Base-by-base conservation (phyloP, 2,888 invertebrate species). In the Carcina quercana region DNA sequence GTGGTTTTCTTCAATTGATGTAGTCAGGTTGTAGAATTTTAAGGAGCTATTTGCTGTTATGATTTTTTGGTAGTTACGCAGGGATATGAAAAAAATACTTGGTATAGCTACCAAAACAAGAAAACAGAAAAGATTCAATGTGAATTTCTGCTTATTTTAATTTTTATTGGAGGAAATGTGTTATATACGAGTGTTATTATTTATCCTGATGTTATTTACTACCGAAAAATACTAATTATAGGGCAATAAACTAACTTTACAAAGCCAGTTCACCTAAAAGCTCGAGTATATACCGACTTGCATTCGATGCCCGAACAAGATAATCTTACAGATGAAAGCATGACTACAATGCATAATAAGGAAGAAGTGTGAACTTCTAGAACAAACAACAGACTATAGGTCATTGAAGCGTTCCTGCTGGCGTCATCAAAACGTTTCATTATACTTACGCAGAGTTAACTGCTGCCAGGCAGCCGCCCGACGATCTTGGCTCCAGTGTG, bases 381-480 rank as follows among this genome's bases (percentile, higher is more conserved):
- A 65, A 69, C 65, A 75, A 70, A 74, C 70, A 76, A 71, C 71
- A 72, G 57, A 67, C 61, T 78, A 75, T 68, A 58, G 67, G 59
- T 66, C 63, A 30, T n/a, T 27, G 26, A 75, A 75, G 78, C 75
- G 63, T 68, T 57, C 70, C 58, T 56, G 68, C 50, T 74, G 69
- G 80, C 75, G 65, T 69, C 71, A 70, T 66, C n/a, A n/a, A n/a
- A n/a, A 67, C 70, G 61, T 56, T 68, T 64, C 53, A 67, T n/a
- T n/a, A n/a, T 82, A 82, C 83, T 83, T 78, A 82, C 82, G 62
- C 62, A 57, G 59, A 59, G 56, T 51, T 59, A 65, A 64, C 60
- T 57, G 70, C 56, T 63, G 68, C 63, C 74, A 62, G 78, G 79
- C 59, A 64, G 62, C 71, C 58, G 71, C 70, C 64, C 66, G 70